A percentile compares a stretch with the other conserved stretches of the same genome.
phyloP scores from a whole-genome alignment of 2,113 vertebrate genomes.

The Gracilinanus agilis region DNA sequence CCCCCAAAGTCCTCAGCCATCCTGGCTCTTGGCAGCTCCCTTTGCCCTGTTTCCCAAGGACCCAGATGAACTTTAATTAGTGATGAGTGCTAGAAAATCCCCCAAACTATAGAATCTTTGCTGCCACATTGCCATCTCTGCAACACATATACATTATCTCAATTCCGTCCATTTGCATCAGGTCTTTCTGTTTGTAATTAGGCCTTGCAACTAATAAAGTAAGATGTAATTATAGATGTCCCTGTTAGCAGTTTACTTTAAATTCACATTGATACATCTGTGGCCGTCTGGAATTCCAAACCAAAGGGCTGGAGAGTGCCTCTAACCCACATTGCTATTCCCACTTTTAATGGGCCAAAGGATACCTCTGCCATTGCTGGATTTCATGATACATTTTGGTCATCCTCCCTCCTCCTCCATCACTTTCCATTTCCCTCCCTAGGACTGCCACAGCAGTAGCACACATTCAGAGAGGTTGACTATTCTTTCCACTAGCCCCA shows the following conservation, averaged over 20 bases:
- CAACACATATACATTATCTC: conserved; percentile 30
- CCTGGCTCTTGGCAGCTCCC: conserved; percentile 56
- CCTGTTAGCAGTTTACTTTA: conserved; percentile 74
- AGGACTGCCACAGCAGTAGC: background rate
- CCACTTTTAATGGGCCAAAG: background rate
- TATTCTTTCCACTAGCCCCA: background rate
- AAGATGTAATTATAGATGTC: conserved; percentile 76
- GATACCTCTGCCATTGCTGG: background rate
- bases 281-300: conserved; percentile 68
- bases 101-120: conserved; percentile 59
- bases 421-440: background rate
- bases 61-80: conserved; percentile 65
- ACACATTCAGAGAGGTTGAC: background rate
- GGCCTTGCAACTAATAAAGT: conserved; percentile 81
- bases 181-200: conserved; percentile 84
- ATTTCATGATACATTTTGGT: background rate
- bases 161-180: conserved; percentile 43
- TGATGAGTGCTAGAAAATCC: conserved; percentile 74
- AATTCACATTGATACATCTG: conserved; percentile 70
- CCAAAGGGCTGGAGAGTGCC: conserved; percentile 55
- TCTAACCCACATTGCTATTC: conserved; percentile 56
- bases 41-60: conserved; percentile 47
- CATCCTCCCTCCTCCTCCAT: background rate
- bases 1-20: background rate
- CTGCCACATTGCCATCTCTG: conserved; percentile 44